phyloP scores from a whole-genome alignment of 2,113 vertebrate genomes.

The Casuarius casuarius region DNA sequence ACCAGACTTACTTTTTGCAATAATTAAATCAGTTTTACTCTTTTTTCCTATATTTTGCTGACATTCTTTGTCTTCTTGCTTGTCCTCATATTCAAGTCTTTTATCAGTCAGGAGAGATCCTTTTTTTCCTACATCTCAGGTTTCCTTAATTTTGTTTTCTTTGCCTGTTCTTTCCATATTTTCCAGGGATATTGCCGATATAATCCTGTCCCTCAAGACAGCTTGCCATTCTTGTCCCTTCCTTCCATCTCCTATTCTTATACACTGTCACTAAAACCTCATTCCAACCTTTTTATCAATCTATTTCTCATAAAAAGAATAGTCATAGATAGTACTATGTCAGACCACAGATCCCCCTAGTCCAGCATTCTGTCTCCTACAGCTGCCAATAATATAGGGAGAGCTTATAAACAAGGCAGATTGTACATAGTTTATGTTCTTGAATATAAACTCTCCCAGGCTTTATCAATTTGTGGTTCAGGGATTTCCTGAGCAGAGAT shows the following conservation, averaged over 20 bases:
- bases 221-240: not conserved
- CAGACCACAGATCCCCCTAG: not conserved
- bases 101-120: not conserved
- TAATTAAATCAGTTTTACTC: not conserved
- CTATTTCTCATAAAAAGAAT: not conserved
- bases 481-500: conserved; percentile 18
- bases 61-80: not conserved
- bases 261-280: not conserved
- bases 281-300: not conserved
- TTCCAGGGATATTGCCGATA: not conserved
- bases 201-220: not conserved
- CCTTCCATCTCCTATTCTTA: conserved; percentile 3
- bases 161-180: not conserved
- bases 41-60: not conserved
- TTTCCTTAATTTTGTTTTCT: conserved; percentile 11
- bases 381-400: conserved; percentile 8
- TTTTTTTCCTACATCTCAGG: not conserved
- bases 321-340: not conserved
- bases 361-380: not conserved
- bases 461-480: conserved; percentile 10
- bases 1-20: not conserved
- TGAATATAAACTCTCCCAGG: conserved; percentile 16
- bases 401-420: not conserved
- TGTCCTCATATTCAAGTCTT: not conserved
- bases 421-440: not conserved